phyloP scores from a whole-genome alignment of 2,888 invertebrate genomes.

The Schizaphis graminum region DNA sequence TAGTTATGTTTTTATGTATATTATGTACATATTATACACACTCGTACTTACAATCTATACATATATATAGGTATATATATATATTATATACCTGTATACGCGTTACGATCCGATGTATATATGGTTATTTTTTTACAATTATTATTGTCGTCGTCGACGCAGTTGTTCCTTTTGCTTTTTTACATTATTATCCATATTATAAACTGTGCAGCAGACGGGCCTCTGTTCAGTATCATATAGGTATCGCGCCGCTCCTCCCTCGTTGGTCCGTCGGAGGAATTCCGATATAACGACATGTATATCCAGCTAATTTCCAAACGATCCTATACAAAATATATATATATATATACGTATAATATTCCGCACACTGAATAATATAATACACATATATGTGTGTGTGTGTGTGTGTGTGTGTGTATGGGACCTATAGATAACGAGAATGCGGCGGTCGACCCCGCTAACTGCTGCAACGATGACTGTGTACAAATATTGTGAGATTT shows the following conservation, averaged over 20 bases:
- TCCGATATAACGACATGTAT: background rate
- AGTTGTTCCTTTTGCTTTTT: constrained; percentile 13
- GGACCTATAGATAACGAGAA: constrained; percentile 1
- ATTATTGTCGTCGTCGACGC: background rate
- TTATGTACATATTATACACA: background rate
- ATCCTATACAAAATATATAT: background rate
- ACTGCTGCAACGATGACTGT: constrained; percentile 43
- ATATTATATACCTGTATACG: background rate
- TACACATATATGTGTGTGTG: background rate
- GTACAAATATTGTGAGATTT: constrained; percentile 52
- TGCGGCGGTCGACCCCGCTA: constrained; percentile 2
- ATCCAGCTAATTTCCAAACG: constrained; percentile 24
- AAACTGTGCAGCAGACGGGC: background rate
- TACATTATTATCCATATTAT: background rate
- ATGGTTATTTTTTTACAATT: background rate
- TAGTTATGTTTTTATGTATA: background rate
- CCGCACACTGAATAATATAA: background rate
- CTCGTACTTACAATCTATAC: background rate
- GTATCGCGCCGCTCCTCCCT: background rate
- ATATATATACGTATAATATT: background rate
- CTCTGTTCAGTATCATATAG: background rate
- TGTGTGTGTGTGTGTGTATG: no score
- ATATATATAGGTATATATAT: background rate
- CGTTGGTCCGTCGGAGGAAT: background rate
- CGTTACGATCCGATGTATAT: background rate